phyloP scores from a whole-genome alignment of 2,113 vertebrate genomes.

The Rana temporaria region DNA sequence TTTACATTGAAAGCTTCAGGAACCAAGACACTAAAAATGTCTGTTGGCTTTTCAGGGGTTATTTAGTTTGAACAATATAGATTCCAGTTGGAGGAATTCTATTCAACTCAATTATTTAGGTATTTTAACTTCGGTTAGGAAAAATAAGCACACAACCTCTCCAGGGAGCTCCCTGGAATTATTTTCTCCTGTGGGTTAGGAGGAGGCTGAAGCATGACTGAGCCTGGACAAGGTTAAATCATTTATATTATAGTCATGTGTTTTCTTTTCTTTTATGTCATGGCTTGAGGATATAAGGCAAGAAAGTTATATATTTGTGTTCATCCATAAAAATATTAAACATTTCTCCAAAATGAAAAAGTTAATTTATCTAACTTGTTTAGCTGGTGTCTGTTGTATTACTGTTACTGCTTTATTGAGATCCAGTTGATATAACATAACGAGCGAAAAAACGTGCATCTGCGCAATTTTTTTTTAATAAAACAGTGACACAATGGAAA shows the following conservation, averaged over 20 bases:
- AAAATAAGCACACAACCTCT: conserved; percentile 34
- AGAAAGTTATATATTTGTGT: no score
- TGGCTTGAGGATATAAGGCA: not conserved
- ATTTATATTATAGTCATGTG: not conserved
- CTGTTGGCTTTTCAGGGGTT: not conserved
- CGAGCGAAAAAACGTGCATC: no score
- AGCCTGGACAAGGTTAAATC: not conserved
- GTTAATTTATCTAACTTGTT: no score
- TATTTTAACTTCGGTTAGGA: conserved; percentile 13
- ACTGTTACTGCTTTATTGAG: no score
- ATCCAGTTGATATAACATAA: no score
- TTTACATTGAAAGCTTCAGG: conserved; percentile 7
- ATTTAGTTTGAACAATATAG: conserved; percentile 20
- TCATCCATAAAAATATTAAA: no score
- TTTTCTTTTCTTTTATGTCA: not conserved
- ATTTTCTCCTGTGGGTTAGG: conserved; percentile 3
- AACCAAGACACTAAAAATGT: not conserved
- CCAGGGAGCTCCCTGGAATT: conserved; percentile 12
- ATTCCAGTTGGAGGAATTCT: conserved; percentile 41
- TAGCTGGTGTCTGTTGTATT: no score
- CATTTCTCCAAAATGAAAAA: no score
- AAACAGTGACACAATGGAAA: no score
- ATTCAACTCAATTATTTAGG: conserved; percentile 29
- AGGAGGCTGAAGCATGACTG: not conserved
- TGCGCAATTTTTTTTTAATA: no score